Percentiles rank a stretch among this genome's conserved stretches.
Evolutionary conservation across 2,888 invertebrate genomes (phyloP).

Genomic region (Adineta ricciae): DNA sequence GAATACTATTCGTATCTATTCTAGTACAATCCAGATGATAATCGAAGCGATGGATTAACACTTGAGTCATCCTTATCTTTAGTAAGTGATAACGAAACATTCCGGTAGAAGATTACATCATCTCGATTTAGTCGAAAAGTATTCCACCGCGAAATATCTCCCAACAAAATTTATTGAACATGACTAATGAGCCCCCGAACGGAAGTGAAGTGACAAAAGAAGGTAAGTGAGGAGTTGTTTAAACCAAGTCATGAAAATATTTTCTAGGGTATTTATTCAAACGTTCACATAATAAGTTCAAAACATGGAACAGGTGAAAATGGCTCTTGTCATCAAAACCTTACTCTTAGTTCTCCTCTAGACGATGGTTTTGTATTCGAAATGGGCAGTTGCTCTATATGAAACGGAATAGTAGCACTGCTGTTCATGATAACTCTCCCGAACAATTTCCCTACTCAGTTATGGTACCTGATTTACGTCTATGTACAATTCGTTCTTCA

Average conservation of each 20-base stretch:
- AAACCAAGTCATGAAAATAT: not conserved
- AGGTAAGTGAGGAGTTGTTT: not conserved
- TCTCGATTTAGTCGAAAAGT: not conserved
- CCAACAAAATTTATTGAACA: not conserved
- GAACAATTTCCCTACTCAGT: slow-evolving; percentile 57
- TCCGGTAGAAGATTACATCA: too few species aligned
- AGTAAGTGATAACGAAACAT: not conserved
- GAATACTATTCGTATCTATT: not conserved
- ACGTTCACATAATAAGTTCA: slow-evolving; percentile 78
- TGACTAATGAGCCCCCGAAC: too few species aligned
- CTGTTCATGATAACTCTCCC: slow-evolving; percentile 51
- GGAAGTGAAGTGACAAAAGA: not conserved
- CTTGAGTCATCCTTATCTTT: not conserved
- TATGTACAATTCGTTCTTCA: slow-evolving; percentile 83
- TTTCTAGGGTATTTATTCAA: slow-evolving; percentile 77
- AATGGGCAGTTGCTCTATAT: slow-evolving; percentile 84
- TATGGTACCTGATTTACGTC: slow-evolving; percentile 89
- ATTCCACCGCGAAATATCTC: not conserved
- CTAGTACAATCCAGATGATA: not conserved
- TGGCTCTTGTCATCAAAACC: not conserved
- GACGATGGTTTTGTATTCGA: slow-evolving; percentile 70
- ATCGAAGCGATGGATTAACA: not conserved
- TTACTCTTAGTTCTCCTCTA: slow-evolving; percentile 37
- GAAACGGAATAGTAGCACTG: slow-evolving; percentile 60
- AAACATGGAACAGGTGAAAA: slow-evolving; percentile 79